Percentiles rank a stretch among this genome's conserved stretches.
phyloP scores from a whole-genome alignment of 2,888 invertebrate genomes.

The Tortricodes alternella region DNA sequence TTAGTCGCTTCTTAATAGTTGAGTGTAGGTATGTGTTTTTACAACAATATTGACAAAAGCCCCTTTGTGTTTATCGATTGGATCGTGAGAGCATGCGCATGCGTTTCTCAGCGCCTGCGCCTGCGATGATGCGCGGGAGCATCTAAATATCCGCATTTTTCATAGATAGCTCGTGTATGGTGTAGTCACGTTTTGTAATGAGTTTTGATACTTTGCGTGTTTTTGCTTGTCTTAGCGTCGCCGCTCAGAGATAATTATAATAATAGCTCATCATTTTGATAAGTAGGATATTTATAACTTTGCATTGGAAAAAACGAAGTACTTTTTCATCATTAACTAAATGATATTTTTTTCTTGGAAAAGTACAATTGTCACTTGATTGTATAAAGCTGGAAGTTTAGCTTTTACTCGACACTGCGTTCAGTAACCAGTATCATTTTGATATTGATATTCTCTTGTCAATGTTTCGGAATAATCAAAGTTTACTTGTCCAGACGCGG shows the following conservation, averaged over 20 bases:
- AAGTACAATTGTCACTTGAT: too few species aligned
- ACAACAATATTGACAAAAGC: neutral
- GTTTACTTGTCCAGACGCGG: too few species aligned
- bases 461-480: too few species aligned
- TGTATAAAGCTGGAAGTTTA: too few species aligned
- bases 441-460: too few species aligned
- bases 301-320: too few species aligned
- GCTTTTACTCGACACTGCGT: too few species aligned
- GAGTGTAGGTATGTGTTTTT: neutral
- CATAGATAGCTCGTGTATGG: constrained; percentile 12
- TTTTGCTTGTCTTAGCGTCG: constrained; percentile 1
- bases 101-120: constrained; percentile 12
- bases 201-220: constrained; percentile 10
- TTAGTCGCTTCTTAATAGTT: too few species aligned
- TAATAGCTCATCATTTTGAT: neutral
- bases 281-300: neutral
- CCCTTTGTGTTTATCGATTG: neutral
- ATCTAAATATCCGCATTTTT: constrained; percentile 23
- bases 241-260: neutral
- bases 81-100: constrained; percentile 18
- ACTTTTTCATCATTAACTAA: too few species aligned
- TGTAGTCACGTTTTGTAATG: constrained; percentile 22
- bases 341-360: too few species aligned
- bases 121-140: constrained; percentile 12
- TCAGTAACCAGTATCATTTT: too few species aligned